Base-by-base conservation (phyloP, 2,113 vertebrate genomes). In the Hirundichthys speculiger region DNA sequence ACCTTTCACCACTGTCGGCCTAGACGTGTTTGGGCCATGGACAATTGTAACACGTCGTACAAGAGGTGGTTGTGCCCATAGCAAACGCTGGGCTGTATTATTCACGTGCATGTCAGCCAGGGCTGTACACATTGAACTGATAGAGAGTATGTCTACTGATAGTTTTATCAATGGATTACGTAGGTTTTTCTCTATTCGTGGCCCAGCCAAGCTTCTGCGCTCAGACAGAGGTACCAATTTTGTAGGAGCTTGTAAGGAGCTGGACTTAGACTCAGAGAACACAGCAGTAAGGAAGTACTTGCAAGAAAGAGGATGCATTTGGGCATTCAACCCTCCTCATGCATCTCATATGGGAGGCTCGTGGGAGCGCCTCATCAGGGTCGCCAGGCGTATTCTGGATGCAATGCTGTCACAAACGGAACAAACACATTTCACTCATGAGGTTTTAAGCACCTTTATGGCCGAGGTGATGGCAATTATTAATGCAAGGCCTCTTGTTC, bases 311-410 rank as follows among this genome's bases (percentile, higher is more conserved):
- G 49, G 25, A 19, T 59, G 47, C 10, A n/a, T 14, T 4, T 69
- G 66, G 47, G 14, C 30, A 2, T 69, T 69, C 14, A 69, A 50
- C 22, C 48, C 48, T 1, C 55, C 39, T 22, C 56, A 60, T 18
- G 39, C 66, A 8, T 60, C 25, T 12, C 46, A 48, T 13, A 48
- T 21, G 46, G 46, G 46, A 48, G 46, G 46, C 0, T 48, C 46
- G 2, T 63, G 30, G 50, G 50, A 71, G 25, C 9, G 56, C 39
- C 48, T 61, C 18, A 61, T 69, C 7, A 13, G 67, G 21, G 13
- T 70, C 6, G 27, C 30, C 14, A 24, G 30, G 30, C 41, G 5
- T 19, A 62, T 70, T 20, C 25, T 70, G 10, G 45, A 72, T n/a
- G 49, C 20, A 11, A 39, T 70, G 48, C 25, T 52, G 13, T n/a